These are phyloP conservation scores for Cynopterus sphinx DNA, from an alignment of 2,797 vertebrate genomes.

Conservation along the genomic window DNA sequence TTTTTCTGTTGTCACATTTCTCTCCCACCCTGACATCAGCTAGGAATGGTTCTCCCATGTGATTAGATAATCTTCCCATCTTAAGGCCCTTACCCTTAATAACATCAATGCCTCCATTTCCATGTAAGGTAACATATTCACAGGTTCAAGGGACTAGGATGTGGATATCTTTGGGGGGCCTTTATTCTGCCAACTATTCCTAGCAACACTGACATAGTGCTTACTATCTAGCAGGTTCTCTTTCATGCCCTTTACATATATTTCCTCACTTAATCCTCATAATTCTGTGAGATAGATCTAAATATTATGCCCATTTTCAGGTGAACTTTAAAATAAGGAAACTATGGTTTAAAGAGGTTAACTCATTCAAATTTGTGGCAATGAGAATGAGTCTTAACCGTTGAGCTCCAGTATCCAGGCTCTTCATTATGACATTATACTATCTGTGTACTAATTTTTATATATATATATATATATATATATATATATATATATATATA, in stretches of 20 bases:
- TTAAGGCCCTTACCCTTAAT: not conserved
- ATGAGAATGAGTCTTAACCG: not conserved
- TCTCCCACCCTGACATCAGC: not conserved
- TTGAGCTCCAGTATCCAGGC: not conserved
- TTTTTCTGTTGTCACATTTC: not conserved
- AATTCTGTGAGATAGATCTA: not conserved
- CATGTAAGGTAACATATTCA: not conserved
- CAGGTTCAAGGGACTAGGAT: not conserved
- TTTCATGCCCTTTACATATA: not conserved
- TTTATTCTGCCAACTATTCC: not conserved
- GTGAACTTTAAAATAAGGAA: not conserved
- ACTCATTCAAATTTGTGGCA: not conserved
- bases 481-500: too few relatives aligned
- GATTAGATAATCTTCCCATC: not conserved
- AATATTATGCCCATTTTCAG: not conserved
- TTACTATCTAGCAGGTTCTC: not conserved
- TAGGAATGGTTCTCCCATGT: not conserved
- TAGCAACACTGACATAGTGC: not conserved
- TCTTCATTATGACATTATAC: not conserved
- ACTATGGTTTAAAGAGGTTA: not conserved
- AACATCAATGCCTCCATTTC: not conserved
- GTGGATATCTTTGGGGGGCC: accelerated
- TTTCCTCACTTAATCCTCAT: not conserved
- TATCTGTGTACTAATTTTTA: not conserved
- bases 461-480: too few relatives aligned